phyloP scores from a whole-genome alignment of 2,888 invertebrate species.

The Sphaerophoria taeniata region DNA sequence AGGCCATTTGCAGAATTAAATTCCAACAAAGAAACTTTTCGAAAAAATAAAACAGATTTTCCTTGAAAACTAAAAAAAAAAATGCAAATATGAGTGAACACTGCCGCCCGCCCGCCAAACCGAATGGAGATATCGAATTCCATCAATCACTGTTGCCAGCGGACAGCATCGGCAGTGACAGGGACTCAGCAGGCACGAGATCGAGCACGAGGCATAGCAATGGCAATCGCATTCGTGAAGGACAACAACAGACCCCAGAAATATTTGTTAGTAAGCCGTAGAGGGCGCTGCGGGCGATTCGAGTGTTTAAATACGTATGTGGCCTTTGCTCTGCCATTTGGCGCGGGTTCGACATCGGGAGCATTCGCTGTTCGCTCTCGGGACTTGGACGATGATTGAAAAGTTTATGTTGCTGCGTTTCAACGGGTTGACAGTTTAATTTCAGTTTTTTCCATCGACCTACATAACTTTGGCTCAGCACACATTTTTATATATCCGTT shows the following conservation, averaged over 20 bases:
- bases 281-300: constrained; percentile 13
- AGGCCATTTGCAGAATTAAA: constrained; percentile 71
- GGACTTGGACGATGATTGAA: constrained; percentile 63
- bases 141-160: constrained; percentile 66
- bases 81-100: constrained; percentile 74
- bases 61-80: constrained; percentile 26
- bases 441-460: constrained; percentile 64
- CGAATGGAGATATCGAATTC: constrained; percentile 70
- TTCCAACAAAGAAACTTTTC: constrained; percentile 52
- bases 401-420: constrained; percentile 65
- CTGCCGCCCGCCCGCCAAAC: no score
- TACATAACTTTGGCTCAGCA: constrained; percentile 48
- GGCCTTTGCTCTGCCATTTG: constrained; percentile 61
- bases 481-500: no score
- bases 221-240: neutral
- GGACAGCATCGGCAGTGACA: constrained; percentile 46
- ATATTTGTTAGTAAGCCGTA: constrained; percentile 16
- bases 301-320: neutral
- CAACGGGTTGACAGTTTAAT: constrained; percentile 74
- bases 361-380: constrained; percentile 7
- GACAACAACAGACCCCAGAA: constrained; percentile 23
- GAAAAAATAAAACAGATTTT: constrained; percentile 27
- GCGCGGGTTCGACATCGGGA: constrained; percentile 47
- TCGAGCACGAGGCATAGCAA: no score
- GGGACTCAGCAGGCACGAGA: constrained; percentile 4